Base-by-base conservation (phyloP, 2,797 vertebrate species). In the Hapalemur alaotrensis region DNA sequence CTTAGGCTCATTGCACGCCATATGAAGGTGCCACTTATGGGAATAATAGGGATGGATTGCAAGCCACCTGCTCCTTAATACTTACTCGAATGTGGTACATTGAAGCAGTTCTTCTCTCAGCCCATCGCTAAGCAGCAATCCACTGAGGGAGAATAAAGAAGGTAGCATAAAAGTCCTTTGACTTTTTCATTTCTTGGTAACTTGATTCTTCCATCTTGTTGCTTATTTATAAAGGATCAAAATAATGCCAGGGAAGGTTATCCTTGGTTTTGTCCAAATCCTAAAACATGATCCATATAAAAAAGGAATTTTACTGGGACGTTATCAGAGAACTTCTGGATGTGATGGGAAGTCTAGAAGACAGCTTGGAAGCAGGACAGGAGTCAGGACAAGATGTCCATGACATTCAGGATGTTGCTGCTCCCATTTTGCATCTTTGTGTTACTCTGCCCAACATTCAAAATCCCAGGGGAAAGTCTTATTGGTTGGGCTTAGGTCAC, bases 161-260 rank as follows among this genome's bases (percentile, higher is more conserved):
- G 65, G 5, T 41, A 41, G n/a, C 20, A 91, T 41, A 78, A 80
- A 89, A 67, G 78, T 54, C 72, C 20, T 43, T 82, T 65, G 59
- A 70, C 25, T 87, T 83, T 69, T 69, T 61, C 32, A 38, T 88
- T 65, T 78, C n/a, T 43, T 73, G 54, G 5, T 88, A 32, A 52
- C 57, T 93, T 94, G 41, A 96, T 87, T 79, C 52, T 80, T 86
- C 28, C 20, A 50, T 79, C 25, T 14, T 48, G 20, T 73, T 91
- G 48, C 25, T 96, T 88, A 75, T 86, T 61, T 76, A 63, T 81
- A 92, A 86, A 90, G n/a, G 84, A 92, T 82, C 41, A 75, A 97
- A 92, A 69, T 83, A 76, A 96, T 54, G 7, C 35, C 81, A 82
- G 35, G 54, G 20, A 95, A 93, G 11, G 28, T 93, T 25, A 35